A percentile compares a stretch with the other conserved stretches of the same genome.
Conservation (phyloP, 1,140 invertebrate genomes). For the Neodiprion pinetum region DNA sequence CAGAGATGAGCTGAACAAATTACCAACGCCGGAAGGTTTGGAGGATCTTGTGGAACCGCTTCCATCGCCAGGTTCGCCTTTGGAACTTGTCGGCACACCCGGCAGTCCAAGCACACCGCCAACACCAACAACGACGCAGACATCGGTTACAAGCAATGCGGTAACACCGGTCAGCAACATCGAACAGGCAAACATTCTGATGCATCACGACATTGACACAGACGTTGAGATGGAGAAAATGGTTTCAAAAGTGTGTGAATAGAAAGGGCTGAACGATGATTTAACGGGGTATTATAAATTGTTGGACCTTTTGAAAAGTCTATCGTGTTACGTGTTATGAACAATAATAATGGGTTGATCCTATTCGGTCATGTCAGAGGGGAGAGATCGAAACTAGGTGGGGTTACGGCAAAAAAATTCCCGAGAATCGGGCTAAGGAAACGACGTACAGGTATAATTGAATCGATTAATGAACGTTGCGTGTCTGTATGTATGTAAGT, state of each 20-base stretch:
- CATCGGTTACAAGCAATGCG: constrained; percentile 36
- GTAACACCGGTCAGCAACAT: constrained; percentile 35
- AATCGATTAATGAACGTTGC: constrained; percentile 6
- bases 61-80: constrained; percentile 57
- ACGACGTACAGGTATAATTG: not conserved
- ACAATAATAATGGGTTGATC: constrained; percentile 42
- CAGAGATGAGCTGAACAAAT: constrained; percentile 79
- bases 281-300: constrained; percentile 57
- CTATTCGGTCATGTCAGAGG: no score
- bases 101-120: constrained; percentile 50
- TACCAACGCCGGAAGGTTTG: constrained; percentile 76
- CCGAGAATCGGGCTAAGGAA: no score
- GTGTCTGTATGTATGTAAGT: not conserved
- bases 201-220: constrained; percentile 64
- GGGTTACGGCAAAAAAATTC: no score
- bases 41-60: constrained; percentile 73
- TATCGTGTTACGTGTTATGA: constrained; percentile 58
- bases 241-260: constrained; percentile 75
- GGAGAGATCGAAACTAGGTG: no score
- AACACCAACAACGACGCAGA: constrained; percentile 35
- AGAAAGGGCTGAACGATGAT: constrained; percentile 24
- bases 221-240: constrained; percentile 79
- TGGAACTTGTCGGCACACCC: constrained; percentile 47
- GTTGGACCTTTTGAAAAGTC: constrained; percentile 62
- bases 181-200: constrained; percentile 50